Percentiles rank a stretch among this genome's conserved stretches.
phyloP scores from a whole-genome alignment of 64 coral and sea anemone genomes.

The Stichodactyla helianthus region DNA sequence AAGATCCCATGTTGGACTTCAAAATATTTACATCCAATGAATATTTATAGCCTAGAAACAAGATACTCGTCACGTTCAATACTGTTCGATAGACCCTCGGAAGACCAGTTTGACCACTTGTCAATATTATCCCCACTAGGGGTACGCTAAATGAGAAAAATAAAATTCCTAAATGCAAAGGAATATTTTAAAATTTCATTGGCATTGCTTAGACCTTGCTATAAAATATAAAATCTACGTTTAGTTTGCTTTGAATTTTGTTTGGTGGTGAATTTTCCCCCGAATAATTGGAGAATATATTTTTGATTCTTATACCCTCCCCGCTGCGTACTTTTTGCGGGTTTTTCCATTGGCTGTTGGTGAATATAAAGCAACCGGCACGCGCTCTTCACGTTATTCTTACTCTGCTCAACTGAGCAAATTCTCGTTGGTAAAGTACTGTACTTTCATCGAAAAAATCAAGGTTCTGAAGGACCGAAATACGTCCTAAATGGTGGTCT shows the following conservation, averaged over 20 bases:
- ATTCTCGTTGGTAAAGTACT: background rate
- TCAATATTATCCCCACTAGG: background rate
- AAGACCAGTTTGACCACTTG: background rate
- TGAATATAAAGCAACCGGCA: background rate
- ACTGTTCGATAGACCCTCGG: background rate
- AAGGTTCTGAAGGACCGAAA: constrained; percentile 13
- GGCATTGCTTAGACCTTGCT: background rate
- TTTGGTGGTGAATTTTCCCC: background rate
- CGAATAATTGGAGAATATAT: background rate
- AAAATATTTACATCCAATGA: constrained; percentile 19
- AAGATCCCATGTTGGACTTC: background rate
- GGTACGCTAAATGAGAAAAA: background rate
- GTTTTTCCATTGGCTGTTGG: background rate
- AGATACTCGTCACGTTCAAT: background rate
- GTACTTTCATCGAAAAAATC: background rate
- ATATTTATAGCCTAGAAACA: constrained; percentile 12
- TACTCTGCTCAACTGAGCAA: background rate
- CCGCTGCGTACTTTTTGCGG: background rate
- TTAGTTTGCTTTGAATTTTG: too few species aligned
- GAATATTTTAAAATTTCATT: background rate
- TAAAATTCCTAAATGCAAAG: background rate
- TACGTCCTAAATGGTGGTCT: constrained; percentile 55
- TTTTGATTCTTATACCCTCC: background rate
- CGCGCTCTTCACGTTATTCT: background rate
- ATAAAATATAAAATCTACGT: too few species aligned